A percentile compares a stretch with the other conserved stretches of the same genome.
These are phyloP conservation scores for Zaprionus gabonicus DNA, from an alignment of 1,140 invertebrate species.

Conservation along the genomic window DNA sequence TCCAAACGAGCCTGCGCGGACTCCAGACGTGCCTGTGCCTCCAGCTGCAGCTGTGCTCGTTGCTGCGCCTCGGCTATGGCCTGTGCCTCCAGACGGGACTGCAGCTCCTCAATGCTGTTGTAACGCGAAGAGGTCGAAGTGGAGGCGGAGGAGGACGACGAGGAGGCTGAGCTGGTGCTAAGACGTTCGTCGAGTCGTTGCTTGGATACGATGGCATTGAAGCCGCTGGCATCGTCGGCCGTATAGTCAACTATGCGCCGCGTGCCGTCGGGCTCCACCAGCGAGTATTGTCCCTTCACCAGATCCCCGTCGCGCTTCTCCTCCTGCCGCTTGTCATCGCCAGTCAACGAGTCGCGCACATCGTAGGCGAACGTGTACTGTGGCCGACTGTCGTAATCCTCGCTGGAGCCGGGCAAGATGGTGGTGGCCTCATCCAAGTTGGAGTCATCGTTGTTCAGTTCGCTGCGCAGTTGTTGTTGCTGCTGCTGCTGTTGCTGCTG, in stretches of 20 bases:
- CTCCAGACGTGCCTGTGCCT: conserved; percentile 61
- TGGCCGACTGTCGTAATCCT: conserved; percentile 86
- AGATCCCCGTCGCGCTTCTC: conserved; percentile 86
- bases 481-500: conserved; percentile 57
- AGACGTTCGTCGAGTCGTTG: conserved; percentile 82
- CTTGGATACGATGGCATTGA: conserved; percentile 87
- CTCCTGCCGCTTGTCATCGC: conserved; percentile 86
- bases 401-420: conserved; percentile 62
- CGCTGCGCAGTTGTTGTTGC: conserved; percentile 50
- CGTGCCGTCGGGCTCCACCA: conserved; percentile 87
- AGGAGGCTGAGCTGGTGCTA: conserved; percentile 24
- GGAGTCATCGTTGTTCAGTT: conserved; percentile 49
- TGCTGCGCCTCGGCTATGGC: conserved; percentile 64
- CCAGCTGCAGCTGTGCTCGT: conserved; percentile 65
- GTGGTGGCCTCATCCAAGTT: conserved; percentile 63
- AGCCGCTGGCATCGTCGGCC: conserved; percentile 86
- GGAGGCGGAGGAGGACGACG: conserved; percentile 15
- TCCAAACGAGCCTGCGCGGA: conserved; percentile 62
- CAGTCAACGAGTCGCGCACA: conserved; percentile 85
- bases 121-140: conserved; percentile 58
- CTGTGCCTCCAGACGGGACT: conserved; percentile 73
- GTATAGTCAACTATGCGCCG: conserved; percentile 86
- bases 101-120: conserved; percentile 76
- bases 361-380: conserved; percentile 85
- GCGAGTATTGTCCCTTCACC: conserved; percentile 86